Conservation (phyloP, 2,113 vertebrate genomes). For the Callocephalon fimbriatum region DNA sequence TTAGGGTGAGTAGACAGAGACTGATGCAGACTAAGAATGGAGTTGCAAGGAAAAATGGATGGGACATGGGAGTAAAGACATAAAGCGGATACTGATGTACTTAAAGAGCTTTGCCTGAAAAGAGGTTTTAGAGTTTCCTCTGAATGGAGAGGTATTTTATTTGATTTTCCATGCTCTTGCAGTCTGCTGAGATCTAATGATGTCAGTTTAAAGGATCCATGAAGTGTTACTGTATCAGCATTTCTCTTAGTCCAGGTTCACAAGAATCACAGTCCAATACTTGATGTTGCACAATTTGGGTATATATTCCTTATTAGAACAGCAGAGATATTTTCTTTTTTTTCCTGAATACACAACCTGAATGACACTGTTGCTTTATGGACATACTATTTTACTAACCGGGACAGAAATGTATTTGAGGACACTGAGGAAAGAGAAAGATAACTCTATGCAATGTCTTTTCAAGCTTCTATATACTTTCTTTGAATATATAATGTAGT, state of each 20-base stretch:
- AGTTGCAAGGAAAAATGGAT: background rate
- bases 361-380: background rate
- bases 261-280: background rate
- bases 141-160: background rate
- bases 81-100: background rate
- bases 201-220: background rate
- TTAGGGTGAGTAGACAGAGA: background rate
- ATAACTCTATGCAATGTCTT: background rate
- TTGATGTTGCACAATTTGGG: background rate
- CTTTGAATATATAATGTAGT: background rate
- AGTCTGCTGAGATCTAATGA: background rate
- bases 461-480: background rate
- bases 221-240: background rate
- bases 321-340: background rate
- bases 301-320: background rate
- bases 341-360: background rate
- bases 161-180: background rate
- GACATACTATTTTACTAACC: background rate
- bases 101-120: background rate
- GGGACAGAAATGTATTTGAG: background rate
- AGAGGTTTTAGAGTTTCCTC: background rate
- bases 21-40: background rate
- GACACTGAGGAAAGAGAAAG: background rate
- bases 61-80: background rate
- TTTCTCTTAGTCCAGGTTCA: background rate